These are phyloP conservation scores for Druon quercuslanigerum DNA, from an alignment of 1,140 invertebrate genomes.

Conservation along the genomic window DNA sequence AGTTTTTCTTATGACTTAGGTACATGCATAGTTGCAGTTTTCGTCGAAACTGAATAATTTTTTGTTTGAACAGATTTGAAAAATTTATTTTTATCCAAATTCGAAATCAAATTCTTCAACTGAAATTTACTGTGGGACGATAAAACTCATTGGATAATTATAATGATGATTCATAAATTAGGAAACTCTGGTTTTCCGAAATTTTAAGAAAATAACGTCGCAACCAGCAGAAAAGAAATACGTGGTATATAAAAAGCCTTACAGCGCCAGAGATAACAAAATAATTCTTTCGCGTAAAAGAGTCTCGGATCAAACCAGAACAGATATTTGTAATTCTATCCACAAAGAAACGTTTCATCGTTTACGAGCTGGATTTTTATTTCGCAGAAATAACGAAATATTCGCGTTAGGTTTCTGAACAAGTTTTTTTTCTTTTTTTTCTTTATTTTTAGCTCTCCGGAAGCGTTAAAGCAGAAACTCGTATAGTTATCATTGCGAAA, in stretches of 20 bases:
- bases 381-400: conserved; percentile 42
- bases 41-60: no score
- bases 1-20: no score
- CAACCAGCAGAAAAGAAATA: not conserved
- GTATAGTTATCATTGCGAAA: conserved; percentile 36
- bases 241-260: not conserved
- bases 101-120: no score
- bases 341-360: conserved; percentile 40
- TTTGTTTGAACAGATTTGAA: no score
- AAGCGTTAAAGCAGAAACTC: conserved; percentile 32
- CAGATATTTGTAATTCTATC: conserved; percentile 30
- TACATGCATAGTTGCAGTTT: no score
- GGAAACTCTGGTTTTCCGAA: not conserved
- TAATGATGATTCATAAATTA: no score
- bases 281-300: conserved; percentile 1
- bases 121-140: no score
- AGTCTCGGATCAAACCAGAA: conserved; percentile 1
- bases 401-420: conserved; percentile 6
- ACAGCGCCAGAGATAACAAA: not conserved
- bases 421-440: conserved; percentile 15
- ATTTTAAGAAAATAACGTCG: not conserved
- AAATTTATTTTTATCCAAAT: no score
- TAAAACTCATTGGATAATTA: no score
- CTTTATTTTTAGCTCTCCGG: not conserved
- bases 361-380: conserved; percentile 34